Conservation (phyloP, 2,888 invertebrate species). For the Diogma glabrata region DNA sequence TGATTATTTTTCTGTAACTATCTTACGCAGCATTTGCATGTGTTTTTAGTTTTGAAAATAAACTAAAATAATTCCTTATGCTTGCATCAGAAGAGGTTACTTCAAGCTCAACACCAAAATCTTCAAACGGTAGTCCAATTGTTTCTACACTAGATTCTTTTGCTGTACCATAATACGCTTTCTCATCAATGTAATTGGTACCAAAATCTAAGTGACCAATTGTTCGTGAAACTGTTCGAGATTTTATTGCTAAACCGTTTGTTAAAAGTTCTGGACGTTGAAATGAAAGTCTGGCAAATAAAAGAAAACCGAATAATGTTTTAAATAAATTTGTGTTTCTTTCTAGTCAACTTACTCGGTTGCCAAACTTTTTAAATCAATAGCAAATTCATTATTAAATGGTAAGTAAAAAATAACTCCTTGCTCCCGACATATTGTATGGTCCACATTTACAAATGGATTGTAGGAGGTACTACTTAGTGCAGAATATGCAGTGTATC, state of each 20-base stretch:
- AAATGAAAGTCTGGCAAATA: slow-evolving; percentile 27
- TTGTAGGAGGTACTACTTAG: slow-evolving; percentile 42
- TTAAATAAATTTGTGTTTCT: too few relatives aligned
- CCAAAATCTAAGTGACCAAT: slow-evolving; percentile 25
- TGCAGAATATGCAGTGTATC: slow-evolving; percentile 44
- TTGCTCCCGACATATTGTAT: slow-evolving; percentile 54
- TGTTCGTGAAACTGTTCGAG: slow-evolving; percentile 33
- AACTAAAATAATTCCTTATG: slow-evolving; percentile 32
- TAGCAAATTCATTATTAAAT: slow-evolving; percentile 38
- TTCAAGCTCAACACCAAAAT: slow-evolving; percentile 30
- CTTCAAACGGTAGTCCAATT: slow-evolving; percentile 18
- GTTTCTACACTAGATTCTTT: neutral
- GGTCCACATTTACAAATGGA: slow-evolving; percentile 50
- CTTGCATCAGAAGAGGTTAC: slow-evolving; percentile 33
- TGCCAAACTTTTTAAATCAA: too few relatives aligned
- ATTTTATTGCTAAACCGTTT: slow-evolving; percentile 35
- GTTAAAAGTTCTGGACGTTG: slow-evolving; percentile 32
- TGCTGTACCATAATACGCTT: slow-evolving; percentile 25
- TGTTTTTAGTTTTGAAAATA: slow-evolving; percentile 35
- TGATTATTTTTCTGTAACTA: neutral
- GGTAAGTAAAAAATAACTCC: slow-evolving; percentile 55
- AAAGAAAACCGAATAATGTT: too few relatives aligned
- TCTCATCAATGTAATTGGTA: slow-evolving; percentile 27
- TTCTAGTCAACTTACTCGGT: too few relatives aligned
- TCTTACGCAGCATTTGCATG: slow-evolving; percentile 31